Percentiles rank a stretch among this genome's conserved stretches.
phyloP scores from a whole-genome alignment of 2,888 invertebrate species.

The Patella pellucida region DNA sequence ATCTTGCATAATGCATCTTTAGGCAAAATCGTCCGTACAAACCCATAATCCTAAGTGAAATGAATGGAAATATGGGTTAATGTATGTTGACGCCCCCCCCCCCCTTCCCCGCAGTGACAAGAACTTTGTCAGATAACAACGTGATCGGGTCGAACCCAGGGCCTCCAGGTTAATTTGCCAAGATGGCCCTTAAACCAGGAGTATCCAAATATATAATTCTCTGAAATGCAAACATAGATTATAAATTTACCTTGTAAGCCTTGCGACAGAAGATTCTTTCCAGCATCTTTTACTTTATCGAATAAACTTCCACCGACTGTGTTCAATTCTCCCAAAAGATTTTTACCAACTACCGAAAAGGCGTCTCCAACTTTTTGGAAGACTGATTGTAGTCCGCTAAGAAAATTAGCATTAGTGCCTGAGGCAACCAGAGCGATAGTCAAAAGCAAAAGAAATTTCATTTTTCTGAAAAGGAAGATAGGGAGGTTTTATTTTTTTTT shows the following conservation, averaged over 20 bases:
- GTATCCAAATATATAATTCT: neutral
- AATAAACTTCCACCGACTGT: neutral
- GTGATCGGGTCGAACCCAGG: neutral
- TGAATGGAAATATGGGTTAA: no score
- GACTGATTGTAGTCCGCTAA: neutral
- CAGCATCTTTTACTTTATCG: neutral
- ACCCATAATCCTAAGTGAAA: no score
- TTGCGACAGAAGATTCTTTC: neutral
- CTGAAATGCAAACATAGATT: no score
- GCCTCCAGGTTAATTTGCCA: neutral
- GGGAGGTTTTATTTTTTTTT: no score
- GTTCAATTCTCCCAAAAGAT: neutral
- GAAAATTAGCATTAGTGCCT: neutral
- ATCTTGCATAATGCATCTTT: no score
- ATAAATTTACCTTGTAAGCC: neutral
- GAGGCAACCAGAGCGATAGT: neutral
- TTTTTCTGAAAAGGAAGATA: neutral
- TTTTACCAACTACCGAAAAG: neutral
- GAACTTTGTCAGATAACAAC: neutral
- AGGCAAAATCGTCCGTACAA: no score
- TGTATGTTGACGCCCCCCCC: neutral
- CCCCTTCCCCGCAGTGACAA: neutral
- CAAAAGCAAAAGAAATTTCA: neutral
- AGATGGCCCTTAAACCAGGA: neutral
- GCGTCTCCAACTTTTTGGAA: neutral